Evolutionary conservation across 2,888 invertebrate species (phyloP), one percentile per base, ranked within the genome.

Genomic region (Conops quadrifasciatus): DNA sequence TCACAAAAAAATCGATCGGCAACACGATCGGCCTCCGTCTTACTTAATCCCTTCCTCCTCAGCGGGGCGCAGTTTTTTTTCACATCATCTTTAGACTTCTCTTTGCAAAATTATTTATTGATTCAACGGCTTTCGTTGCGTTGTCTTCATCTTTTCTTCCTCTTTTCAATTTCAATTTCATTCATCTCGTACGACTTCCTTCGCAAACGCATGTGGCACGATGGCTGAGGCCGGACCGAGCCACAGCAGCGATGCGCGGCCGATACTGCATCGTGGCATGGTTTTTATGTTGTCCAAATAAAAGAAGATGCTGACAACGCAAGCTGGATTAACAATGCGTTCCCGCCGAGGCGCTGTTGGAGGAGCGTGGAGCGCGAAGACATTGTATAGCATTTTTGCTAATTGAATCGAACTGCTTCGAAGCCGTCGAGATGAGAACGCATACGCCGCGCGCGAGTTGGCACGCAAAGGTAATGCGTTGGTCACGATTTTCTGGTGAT

Each of bases 381-480:
- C 47, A 43, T 49, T 72, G 60, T 64, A 47, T 15, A 69, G 74
- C 72, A 73, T 74, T 74, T 74, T 72, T 59, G 73, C 76, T 76
- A 76, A 76, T 76, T 76, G 75, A 75, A 76, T 73, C 75, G 75
- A 76, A 75, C 73, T 73, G 45, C 28, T 59, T 16, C 26, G 15
- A 47, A 67, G 45, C 59, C 21, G 24, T 26, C 2, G 24, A 43
- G 58, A 15, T 11, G 24, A 21, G 24, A 21, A 56, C 21, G 26
- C 16, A 16, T 43, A 16, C 0, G 24, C 19, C 19, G 28, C 15
- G 26, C 5, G 51, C 51, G 30, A 26, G 36, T 36, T 36, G 9
- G 9, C 36, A 36, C 36, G 36, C 49, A 26, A 11, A 53, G 30
- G 9, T 36, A 21, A 53, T 13, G 28, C 36, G 21, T 36, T 36